phyloP scores from a whole-genome alignment of 92 coral and sea anemone genomes.

The Palythoa grandis region DNA sequence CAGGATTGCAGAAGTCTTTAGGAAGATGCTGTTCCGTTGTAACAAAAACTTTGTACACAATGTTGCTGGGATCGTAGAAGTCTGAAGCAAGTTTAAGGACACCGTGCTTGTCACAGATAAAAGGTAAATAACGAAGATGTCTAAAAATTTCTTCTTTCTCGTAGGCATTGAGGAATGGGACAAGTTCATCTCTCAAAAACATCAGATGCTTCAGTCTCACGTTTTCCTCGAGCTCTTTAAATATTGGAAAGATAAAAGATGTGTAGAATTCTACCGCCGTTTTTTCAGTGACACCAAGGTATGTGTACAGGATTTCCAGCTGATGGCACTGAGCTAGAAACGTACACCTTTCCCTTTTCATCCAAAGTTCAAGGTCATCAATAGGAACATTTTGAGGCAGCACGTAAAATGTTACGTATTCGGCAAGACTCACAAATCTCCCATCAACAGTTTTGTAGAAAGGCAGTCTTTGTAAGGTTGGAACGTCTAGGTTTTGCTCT shows the following conservation, averaged over 20 bases:
- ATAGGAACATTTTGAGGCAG: slow-evolving; percentile 46
- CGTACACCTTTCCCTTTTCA: slow-evolving; percentile 20
- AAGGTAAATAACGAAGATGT: slow-evolving; percentile 20
- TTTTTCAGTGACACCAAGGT: slow-evolving; percentile 33
- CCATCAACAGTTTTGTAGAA: slow-evolving; percentile 53
- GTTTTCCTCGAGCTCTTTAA: slow-evolving; percentile 26
- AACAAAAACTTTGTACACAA: slow-evolving; percentile 26
- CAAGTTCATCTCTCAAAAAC: slow-evolving; percentile 35
- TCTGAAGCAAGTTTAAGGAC: slow-evolving; percentile 35
- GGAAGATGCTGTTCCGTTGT: slow-evolving; percentile 44
- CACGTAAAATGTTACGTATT: slow-evolving; percentile 24
- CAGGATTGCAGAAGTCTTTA: slow-evolving; percentile 3
- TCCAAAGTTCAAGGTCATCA: slow-evolving; percentile 41
- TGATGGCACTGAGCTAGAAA: slow-evolving; percentile 44
- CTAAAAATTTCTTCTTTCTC: slow-evolving; percentile 40
- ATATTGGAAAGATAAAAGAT: slow-evolving; percentile 42
- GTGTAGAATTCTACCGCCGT: slow-evolving; percentile 46
- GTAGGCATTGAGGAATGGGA: neutral
- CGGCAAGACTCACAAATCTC: slow-evolving; percentile 40
- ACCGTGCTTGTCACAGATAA: slow-evolving; percentile 38
- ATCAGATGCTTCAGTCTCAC: slow-evolving; percentile 36
- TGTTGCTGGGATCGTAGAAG: slow-evolving; percentile 39
- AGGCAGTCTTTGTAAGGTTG: slow-evolving; percentile 47
- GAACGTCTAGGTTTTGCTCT: slow-evolving; percentile 30
- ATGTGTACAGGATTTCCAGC: slow-evolving; percentile 39